Base-by-base conservation (phyloP, 2,888 invertebrate species). In the Trachelus iudaicus region DNA sequence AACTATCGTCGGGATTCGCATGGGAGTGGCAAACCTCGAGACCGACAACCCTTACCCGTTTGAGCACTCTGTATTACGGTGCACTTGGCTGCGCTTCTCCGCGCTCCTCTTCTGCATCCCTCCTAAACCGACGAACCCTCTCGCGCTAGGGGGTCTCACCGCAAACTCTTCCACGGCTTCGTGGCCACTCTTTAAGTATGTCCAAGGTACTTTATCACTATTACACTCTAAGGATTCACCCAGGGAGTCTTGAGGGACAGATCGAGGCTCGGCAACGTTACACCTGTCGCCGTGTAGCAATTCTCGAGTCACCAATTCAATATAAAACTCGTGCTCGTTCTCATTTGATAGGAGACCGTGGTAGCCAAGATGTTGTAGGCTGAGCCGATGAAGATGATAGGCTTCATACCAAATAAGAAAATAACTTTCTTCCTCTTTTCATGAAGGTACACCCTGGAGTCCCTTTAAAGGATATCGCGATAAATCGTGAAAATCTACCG, bases 1-100 rank as follows among this genome's bases (percentile, higher is more conserved):
- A 81, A 78, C 76, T 76, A 79, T 81, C 80, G 77, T 80, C 75
- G 80, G 81, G 82, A 83, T 84, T 83, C 81, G 80, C 82, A 84
- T 82, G 40, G 40, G 40, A 56, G 40, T 56, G 40, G 40, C 40
- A 2, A 56, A 56, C 40, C 40, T 56, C 40, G 40, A 56, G 40
- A 56, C 40, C 40, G 40, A 56, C 40, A 56, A 23, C 23, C 40
- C 40, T 56, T 56, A 23, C 40, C 15, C 23, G 40, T 23, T 56
- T 23, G 40, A 56, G 40, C 40, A 56, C 40, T 56, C 15, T 23
- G 23, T 6, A 23, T 23, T 56, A 56, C 23, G 40, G 40, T 56
- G 40, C 40, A 56, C 23, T 56, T 56, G 40, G 40, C 40, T 56
- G 40, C 40, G 23, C 40, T 56, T 56, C 40, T 56, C 23, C 23